Evolutionary conservation across 2,797 vertebrate species (phyloP), one percentile per base, ranked within the genome.

Genomic region (Calcarius lapponicus): DNA sequence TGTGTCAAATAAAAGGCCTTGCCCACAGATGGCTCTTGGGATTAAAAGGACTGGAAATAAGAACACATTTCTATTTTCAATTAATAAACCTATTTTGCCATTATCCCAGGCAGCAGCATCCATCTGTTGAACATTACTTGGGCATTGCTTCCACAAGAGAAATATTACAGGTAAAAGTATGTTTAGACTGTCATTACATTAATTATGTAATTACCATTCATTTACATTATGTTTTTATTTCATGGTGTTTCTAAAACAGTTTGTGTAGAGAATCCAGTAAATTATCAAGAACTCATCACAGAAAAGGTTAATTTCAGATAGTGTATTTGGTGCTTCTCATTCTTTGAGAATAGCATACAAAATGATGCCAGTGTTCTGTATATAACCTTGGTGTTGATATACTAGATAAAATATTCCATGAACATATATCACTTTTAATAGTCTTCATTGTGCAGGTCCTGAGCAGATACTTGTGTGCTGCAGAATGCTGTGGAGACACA

Each of bases 31-130:
- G 61, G 88, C 40, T 95, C 29, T 80, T 62, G 76, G 58, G 36
- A 86, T 93, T 86, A 79, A 91, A 95, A 85, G 58, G 75, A 47
- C 31, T 92, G 56, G 56, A 84, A 92, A 76, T 71, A 90, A 74
- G 50, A 54, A 78, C 29, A 40, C 13, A 20, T 91, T 69, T 93
- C 42, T 91, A 9, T 88, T 90, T 93, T 47, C 64, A 80, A 12
- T 79, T 57, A 90, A 72, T 70, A 69, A 90, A 93, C 48, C 47
- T 96, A 78, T 97, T 97, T 93, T 98, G 60, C 97, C 98, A 98
- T 99, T 98, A 97, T 99, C 92, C 98, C 98, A 79, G 98, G 99
- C 93, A 98, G 97, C 97, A 99, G 98, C 88, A 98, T 99, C 84
- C 98, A 99, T 74, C 98, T 98, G 91, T 97, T 99, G 96, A 98